phyloP scores from a whole-genome alignment of 64 coral and sea anemone genomes.

The Astreopora myriophthalma region DNA sequence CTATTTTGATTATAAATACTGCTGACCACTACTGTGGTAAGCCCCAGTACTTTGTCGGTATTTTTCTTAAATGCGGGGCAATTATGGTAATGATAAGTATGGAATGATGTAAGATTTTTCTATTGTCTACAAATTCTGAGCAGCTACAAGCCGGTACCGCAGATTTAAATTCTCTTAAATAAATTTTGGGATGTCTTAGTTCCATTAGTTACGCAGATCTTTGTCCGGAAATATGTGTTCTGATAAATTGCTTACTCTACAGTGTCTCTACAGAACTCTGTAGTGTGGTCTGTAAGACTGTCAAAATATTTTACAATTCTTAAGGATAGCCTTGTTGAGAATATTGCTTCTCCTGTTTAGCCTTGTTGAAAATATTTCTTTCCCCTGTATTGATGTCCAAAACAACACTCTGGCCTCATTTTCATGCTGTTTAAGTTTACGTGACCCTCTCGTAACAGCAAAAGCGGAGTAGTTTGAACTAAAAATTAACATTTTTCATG shows the following conservation, averaged over 20 bases:
- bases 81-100: constrained; percentile 30
- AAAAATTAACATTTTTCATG: not conserved
- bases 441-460: not conserved
- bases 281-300: not conserved
- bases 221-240: not conserved
- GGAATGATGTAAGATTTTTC: constrained; percentile 11
- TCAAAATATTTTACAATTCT: not conserved
- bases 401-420: not conserved
- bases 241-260: not conserved
- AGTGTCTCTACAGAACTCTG: not conserved
- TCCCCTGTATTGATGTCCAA: not conserved
- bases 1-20: constrained; percentile 32
- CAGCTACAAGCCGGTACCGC: not conserved
- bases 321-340: not conserved
- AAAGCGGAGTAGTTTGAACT: not conserved
- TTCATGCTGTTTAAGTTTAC: not conserved
- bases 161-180: constrained; percentile 28
- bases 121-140: constrained; percentile 24
- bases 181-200: constrained; percentile 36
- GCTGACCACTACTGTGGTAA: constrained; percentile 33
- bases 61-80: constrained; percentile 1
- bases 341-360: not conserved
- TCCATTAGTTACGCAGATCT: not conserved
- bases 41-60: not conserved
- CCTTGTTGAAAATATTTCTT: not conserved